Percentiles rank a stretch among this genome's conserved stretches.
Evolutionary conservation across 2,888 invertebrate species (phyloP).

Genomic region (Axea sp.): DNA sequence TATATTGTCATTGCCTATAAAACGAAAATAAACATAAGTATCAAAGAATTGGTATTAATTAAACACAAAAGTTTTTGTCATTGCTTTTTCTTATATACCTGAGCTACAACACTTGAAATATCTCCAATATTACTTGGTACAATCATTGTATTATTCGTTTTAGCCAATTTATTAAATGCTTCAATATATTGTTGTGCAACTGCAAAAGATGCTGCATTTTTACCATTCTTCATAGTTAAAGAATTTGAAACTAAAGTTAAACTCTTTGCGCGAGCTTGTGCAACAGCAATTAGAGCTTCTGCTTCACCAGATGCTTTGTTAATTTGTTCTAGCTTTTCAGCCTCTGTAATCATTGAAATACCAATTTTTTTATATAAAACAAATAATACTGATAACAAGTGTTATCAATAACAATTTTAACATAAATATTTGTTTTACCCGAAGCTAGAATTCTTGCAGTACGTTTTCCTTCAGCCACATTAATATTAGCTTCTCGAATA

Average conservation of each 20-base stretch:
- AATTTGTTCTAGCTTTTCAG: conserved; percentile 94
- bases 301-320: conserved; percentile 97
- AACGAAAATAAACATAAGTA: conserved; percentile 8
- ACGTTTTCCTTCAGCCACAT: conserved; percentile 98
- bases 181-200: conserved; percentile 97
- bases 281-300: conserved; percentile 93
- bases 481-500: conserved; percentile 93
- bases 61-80: too few species aligned
- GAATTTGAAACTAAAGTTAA: conserved; percentile 88
- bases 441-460: conserved; percentile 94
- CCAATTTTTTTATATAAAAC: too few species aligned
- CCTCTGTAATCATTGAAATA: conserved; percentile 84
- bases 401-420: too few species aligned
- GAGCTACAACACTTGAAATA: conserved; percentile 88
- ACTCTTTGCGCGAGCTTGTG: conserved; percentile 93
- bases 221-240: conserved; percentile 85
- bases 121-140: conserved; percentile 94
- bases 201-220: conserved; percentile 93
- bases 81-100: conserved; percentile 82
- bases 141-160: conserved; percentile 95
- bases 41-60: too few species aligned
- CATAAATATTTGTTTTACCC: conserved; percentile 75
- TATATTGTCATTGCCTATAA: conserved; percentile 79
- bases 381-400: too few species aligned
- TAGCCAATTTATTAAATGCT: conserved; percentile 96